Conservation (phyloP, 2,113 vertebrate species). For the Phocoena sinus region DNA sequence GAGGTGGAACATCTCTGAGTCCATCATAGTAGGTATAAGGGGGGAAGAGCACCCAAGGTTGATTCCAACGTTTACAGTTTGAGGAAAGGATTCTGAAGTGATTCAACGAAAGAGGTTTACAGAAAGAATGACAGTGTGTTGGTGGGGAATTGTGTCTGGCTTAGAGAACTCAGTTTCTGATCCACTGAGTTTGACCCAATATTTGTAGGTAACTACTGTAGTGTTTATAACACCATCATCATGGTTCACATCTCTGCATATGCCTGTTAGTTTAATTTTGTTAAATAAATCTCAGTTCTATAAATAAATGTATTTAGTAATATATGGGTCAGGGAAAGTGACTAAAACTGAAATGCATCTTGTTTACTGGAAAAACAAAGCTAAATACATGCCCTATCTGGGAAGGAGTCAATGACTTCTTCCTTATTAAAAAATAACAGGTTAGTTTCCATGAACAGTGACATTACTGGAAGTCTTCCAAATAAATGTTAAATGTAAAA, state of each 20-base stretch:
- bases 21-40: background rate
- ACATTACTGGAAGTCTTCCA: background rate
- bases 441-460: background rate
- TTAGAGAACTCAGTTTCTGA: background rate
- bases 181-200: background rate
- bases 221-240: background rate
- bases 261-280: background rate
- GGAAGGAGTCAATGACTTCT: background rate
- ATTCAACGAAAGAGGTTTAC: background rate
- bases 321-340: background rate
- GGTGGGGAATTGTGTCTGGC: background rate
- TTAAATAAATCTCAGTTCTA: background rate
- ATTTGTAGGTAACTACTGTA: background rate
- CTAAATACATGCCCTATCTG: background rate
- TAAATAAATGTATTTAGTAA: background rate
- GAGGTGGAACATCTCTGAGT: background rate
- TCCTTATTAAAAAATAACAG: background rate
- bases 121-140: background rate
- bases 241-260: background rate
- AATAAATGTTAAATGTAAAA: background rate
- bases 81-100: background rate
- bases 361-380: background rate
- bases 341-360: background rate
- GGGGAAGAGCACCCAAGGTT: background rate
- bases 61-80: background rate